These are phyloP conservation scores for Gyrodactylus salaris DNA, from an alignment of 1,140 invertebrate genomes.

Conservation along the genomic window DNA sequence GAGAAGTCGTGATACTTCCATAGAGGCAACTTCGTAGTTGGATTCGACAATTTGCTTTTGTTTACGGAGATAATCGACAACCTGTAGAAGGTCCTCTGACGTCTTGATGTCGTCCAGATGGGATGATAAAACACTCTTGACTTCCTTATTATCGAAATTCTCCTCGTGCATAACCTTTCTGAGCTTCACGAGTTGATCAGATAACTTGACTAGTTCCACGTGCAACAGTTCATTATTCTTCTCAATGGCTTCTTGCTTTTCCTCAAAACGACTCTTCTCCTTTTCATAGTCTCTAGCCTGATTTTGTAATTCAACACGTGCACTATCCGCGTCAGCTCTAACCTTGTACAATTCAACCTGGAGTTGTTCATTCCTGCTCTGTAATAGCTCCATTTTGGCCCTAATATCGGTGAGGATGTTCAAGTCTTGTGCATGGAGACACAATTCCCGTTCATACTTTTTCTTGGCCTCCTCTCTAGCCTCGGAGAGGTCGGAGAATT, in stretches of 20 bases:
- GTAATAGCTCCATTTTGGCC: background rate
- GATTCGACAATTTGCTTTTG: background rate
- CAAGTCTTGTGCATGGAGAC: background rate
- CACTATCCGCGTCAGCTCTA: background rate
- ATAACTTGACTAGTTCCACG: background rate
- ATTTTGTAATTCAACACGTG: background rate
- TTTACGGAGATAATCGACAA: background rate
- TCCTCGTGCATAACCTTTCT: background rate
- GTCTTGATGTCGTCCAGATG: background rate
- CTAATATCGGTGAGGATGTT: background rate
- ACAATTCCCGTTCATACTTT: slow-evolving; percentile 5
- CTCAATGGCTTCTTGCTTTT: background rate
- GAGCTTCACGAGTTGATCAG: background rate
- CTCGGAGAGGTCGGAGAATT: background rate
- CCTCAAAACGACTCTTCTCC: background rate
- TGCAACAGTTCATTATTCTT: background rate
- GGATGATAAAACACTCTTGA: background rate
- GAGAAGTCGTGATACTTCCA: background rate
- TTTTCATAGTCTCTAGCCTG: background rate
- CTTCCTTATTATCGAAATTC: too few species aligned
- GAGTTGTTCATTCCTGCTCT: background rate
- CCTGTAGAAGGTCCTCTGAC: background rate
- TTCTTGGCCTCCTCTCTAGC: background rate
- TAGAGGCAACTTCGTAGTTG: background rate
- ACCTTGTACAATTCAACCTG: background rate